phyloP scores from a whole-genome alignment of 2,113 vertebrate genomes.

The Poeciliopsis prolifica region DNA sequence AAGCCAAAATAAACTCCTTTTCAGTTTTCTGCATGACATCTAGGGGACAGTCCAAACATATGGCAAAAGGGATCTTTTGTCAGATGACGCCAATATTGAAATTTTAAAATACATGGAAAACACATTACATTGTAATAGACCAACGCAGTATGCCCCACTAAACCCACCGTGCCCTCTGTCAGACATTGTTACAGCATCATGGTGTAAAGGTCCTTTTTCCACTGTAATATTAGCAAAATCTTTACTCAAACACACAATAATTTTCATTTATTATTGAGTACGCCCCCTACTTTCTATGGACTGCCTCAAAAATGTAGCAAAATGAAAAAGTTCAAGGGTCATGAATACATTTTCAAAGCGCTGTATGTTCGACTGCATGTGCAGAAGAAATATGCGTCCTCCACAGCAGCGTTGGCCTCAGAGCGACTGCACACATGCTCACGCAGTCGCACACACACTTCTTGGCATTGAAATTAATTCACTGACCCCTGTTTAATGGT shows the following conservation, averaged over 20 bases:
- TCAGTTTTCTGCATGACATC: neutral
- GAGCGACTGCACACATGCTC: conserved; percentile 8
- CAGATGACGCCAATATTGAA: neutral
- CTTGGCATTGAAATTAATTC: conserved; percentile 60
- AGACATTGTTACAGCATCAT: no score
- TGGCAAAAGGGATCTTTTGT: neutral
- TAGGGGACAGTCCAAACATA: neutral
- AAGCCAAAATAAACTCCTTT: neutral
- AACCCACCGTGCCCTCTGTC: no score
- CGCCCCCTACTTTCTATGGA: no score
- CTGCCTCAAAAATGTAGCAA: no score
- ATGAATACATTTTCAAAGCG: no score
- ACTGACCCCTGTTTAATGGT: conserved; percentile 66
- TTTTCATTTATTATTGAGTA: no score
- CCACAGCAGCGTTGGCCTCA: conserved; percentile 38
- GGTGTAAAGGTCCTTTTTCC: no score
- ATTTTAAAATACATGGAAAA: neutral
- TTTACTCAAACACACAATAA: no score
- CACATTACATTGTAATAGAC: neutral
- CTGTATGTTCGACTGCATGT: conserved; percentile 17
- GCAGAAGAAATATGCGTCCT: neutral
- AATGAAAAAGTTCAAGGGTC: no score
- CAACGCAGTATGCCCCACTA: no score
- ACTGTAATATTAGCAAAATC: no score
- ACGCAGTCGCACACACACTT: conserved; percentile 12